Evolutionary conservation across 2,888 invertebrate species (phyloP).

Genomic region (Euplagia quadripunctaria): DNA sequence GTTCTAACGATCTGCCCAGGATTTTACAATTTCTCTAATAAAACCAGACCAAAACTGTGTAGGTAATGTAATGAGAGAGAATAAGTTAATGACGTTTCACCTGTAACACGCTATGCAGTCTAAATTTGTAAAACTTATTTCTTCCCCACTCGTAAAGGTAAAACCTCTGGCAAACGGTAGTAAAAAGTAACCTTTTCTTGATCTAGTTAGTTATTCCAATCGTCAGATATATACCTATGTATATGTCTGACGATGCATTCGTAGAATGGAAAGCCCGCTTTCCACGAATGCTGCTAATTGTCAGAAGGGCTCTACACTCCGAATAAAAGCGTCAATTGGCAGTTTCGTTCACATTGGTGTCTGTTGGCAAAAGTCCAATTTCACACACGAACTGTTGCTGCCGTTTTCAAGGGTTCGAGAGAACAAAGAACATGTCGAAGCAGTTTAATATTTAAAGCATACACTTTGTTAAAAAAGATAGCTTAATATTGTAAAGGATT

Average conservation of each 20-base stretch:
- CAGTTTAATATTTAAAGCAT: constrained; percentile 47
- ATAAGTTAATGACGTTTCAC: background rate
- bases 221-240: background rate
- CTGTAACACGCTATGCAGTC: background rate
- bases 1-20: constrained; percentile 30
- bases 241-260: constrained; percentile 31
- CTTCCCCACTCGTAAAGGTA: too few species aligned
- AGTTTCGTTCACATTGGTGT: constrained; percentile 43
- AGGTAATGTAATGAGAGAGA: background rate
- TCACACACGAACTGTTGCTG: constrained; percentile 62
- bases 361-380: constrained; percentile 55
- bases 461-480: constrained; percentile 34
- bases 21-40: constrained; percentile 13
- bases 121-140: background rate
- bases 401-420: constrained; percentile 58
- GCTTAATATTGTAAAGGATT: background rate
- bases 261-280: constrained; percentile 42
- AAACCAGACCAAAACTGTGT: too few species aligned
- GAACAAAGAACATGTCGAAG: constrained; percentile 66
- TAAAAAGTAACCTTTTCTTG: background rate
- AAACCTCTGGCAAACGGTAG: background rate
- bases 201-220: background rate
- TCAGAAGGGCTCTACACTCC: constrained; percentile 45
- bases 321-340: constrained; percentile 43
- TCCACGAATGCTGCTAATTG: constrained; percentile 44